Evolutionary conservation across 1,140 invertebrate species (phyloP), one percentile per base, ranked within the genome.

Genomic region (Drosophila ironensis): DNA sequence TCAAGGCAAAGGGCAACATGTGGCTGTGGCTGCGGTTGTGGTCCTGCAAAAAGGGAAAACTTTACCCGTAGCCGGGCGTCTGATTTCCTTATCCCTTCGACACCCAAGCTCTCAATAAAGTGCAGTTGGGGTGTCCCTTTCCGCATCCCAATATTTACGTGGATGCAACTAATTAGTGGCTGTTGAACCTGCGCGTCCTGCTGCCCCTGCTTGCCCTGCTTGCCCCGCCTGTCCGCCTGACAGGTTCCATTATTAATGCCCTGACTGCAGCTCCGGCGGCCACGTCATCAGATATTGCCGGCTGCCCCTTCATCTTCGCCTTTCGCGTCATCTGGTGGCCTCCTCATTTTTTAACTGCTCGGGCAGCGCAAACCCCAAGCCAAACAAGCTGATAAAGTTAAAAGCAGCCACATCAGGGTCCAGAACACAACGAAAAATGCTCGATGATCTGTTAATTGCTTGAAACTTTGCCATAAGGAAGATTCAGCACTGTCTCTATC

Each of bases 301-400:
- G 8, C 27, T 44, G 25, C 25, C 64, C 63, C 50, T 68, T 46
- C 50, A 68, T 66, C 63, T 67, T 53, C 40, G 25, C 38, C 64
- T 37, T 46, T 11, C 41, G 63, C 48, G 60, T 63, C 60, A 63
- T 63, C 24, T 68, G 50, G 22, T 27, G 19, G 64, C 63, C 35
- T 28, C 28, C 37, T 54, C 19, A 24, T 40, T 54, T 68, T 30
- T 46, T 52, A 41, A n/a, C 20, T 25, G 41, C 59, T 38, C 25
- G 37, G 9, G 17, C 20, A 37, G 63, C 47, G 19, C 20, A 56
- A 59, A 57, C 56, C 56, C 30, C 56, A 63, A 63, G 48, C 54
- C 75, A 73, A 78, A 77, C 74, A 73, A 60, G 69, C 70, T 84
- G 77, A 81, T 81, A 81, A 84, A 81, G 77, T 81, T 77, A 69